Evolutionary conservation across 2,797 vertebrate species (phyloP).

Genomic region (Eidolon dupreanum): DNA sequence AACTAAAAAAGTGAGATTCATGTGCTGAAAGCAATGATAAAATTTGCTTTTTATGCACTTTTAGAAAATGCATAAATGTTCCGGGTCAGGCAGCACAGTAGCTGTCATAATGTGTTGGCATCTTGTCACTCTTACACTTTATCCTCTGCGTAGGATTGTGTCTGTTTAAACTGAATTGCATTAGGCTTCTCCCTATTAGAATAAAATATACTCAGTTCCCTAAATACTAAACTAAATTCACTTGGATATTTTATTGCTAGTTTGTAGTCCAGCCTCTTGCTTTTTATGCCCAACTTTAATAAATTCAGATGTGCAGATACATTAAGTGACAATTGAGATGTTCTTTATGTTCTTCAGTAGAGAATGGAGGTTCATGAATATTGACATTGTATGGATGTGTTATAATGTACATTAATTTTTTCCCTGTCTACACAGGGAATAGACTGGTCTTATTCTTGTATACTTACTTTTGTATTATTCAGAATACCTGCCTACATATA

Average conservation of each 20-base stretch:
- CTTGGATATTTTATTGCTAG: slow-evolving; percentile 24
- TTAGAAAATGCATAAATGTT: slow-evolving; percentile 62
- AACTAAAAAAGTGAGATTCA: slow-evolving; percentile 56
- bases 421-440: not conserved
- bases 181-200: slow-evolving; percentile 50
- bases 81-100: slow-evolving; percentile 46
- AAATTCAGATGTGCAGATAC: not conserved
- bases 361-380: not conserved
- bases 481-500: not conserved
- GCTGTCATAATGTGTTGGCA: slow-evolving; percentile 68
- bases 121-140: slow-evolving; percentile 61
- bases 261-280: slow-evolving; percentile 23
- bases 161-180: slow-evolving; percentile 59
- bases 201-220: slow-evolving; percentile 41
- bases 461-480: slow-evolving; percentile 4
- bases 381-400: not conserved
- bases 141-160: slow-evolving; percentile 7
- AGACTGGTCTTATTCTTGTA: not conserved
- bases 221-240: slow-evolving; percentile 60
- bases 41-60: slow-evolving; percentile 71
- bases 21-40: slow-evolving; percentile 44
- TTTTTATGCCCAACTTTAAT: slow-evolving; percentile 29
- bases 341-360: not conserved
- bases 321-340: slow-evolving; percentile 3
- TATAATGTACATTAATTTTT: not conserved